Conservation (phyloP, 2,888 invertebrate genomes). For the Autographa pulchrina region DNA sequence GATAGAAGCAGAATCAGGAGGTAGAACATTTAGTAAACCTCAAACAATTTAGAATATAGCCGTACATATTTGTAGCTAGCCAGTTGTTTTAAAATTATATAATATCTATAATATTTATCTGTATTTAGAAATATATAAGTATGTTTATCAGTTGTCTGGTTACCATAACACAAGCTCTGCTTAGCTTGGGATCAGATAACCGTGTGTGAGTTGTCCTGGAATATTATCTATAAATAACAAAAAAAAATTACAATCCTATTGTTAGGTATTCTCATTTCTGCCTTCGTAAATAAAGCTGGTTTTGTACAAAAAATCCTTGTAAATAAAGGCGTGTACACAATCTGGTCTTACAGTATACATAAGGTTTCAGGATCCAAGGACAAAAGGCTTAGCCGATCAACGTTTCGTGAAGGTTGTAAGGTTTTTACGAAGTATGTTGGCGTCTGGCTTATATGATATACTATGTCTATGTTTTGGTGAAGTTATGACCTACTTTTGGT, state of each 20-base stretch:
- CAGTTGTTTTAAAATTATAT: no score
- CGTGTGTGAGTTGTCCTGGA: no score
- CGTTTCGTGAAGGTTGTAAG: constrained; percentile 37
- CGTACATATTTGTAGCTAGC: no score
- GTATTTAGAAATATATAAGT: no score
- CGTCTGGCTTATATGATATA: constrained; percentile 31
- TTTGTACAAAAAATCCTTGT: constrained; percentile 21
- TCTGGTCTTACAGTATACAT: constrained; percentile 31
- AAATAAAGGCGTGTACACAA: constrained; percentile 38
- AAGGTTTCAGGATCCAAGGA: constrained; percentile 46
- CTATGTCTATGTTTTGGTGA: constrained; percentile 16
- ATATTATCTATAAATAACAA: background rate
- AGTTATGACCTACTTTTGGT: background rate
- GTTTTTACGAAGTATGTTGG: constrained; percentile 40
- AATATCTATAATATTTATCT: no score
- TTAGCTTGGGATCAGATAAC: no score
- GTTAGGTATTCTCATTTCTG: constrained; percentile 17
- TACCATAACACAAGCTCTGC: no score
- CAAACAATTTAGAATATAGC: background rate
- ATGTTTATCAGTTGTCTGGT: no score
- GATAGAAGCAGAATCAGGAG: constrained; percentile 1
- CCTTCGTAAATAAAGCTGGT: constrained; percentile 17
- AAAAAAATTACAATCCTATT: background rate
- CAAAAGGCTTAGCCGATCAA: constrained; percentile 52
- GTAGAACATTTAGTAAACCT: background rate